Evolutionary conservation across 2,888 invertebrate genomes (phyloP), one percentile per base, ranked within the genome.

Genomic region (Phymatocera aterrima): DNA sequence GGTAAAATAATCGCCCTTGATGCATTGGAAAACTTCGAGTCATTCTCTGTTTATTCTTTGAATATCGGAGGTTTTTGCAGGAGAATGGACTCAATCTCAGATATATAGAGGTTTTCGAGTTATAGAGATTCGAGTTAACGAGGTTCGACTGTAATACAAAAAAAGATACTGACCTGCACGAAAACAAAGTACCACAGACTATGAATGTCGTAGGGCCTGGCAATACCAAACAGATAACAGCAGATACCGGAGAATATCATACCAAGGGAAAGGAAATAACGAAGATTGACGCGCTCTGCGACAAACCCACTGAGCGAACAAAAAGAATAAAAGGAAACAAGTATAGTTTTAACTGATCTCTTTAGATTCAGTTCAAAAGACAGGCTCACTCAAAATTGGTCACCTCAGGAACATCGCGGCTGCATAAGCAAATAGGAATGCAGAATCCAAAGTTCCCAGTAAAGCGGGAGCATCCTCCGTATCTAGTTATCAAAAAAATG

Each of bases 361-460:
- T 51, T 51, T 51, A 70, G 34, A 77, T 34, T 72, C 72, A 51
- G 28, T 57, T 15, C 21, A 40, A 64, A 24, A 18, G 37, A 77
- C 31, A 61, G 72, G 34, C 18, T 79, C 77, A 70, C 40, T 15
- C 72, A 60, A 78, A 61, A 64, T 84, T 64, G n/a, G 79, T 87
- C 87, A 94, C 94, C 94, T 94, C 83, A 93, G 83, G 90, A 98
- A 99, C 99, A 99, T 99, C 81, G 97, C 96, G 78, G 94, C 93
- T 0, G 98, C 98, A 88, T 99, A 99, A 0, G 96, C 94, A 90
- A 98, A 97, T 0, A 99, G 92, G 90, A 98, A 99, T 0, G 97
- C 95, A 0, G 97, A 97, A 89, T 99, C 99, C 82, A 99, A 91
- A 8, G 95, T 93, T 0, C 98, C 98, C 51, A 99, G 93, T 46